Conservation (phyloP, 1,140 invertebrate genomes). For the Anastrepha ludens region DNA sequence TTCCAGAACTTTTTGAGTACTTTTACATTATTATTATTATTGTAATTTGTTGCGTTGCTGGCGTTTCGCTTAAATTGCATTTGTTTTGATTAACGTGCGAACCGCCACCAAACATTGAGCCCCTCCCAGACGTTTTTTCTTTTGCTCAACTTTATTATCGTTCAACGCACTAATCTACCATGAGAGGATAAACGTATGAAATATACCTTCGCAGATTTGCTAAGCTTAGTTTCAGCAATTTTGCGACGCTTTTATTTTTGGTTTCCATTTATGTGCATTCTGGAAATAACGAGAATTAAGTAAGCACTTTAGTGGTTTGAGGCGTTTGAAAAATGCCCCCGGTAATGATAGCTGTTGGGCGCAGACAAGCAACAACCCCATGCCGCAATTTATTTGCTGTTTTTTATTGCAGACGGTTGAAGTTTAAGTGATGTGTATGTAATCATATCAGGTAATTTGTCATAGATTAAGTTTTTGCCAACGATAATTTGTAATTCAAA, state of each 20-base stretch:
- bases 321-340: conserved; percentile 37
- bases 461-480: conserved; percentile 34
- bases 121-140: not conserved
- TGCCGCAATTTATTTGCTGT: not conserved
- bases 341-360: conserved; percentile 12
- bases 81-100: conserved; percentile 53
- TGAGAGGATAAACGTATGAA: conserved; percentile 47
- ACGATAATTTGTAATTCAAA: not conserved
- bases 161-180: conserved; percentile 14
- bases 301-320: conserved; percentile 36
- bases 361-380: not conserved
- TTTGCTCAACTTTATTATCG: not conserved
- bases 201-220: conserved; percentile 42
- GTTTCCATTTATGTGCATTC: not conserved
- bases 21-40: conserved; percentile 44
- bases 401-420: not conserved
- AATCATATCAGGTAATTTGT: conserved; percentile 23
- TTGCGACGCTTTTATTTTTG: not conserved
- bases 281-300: conserved; percentile 29
- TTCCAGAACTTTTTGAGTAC: not conserved
- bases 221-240: conserved; percentile 3
- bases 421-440: not conserved
- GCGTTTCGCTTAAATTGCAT: conserved; percentile 36
- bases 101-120: not conserved
- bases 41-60: conserved; percentile 39